phyloP scores from a whole-genome alignment of 2,113 vertebrate species.

The Muscicapa adusta region DNA sequence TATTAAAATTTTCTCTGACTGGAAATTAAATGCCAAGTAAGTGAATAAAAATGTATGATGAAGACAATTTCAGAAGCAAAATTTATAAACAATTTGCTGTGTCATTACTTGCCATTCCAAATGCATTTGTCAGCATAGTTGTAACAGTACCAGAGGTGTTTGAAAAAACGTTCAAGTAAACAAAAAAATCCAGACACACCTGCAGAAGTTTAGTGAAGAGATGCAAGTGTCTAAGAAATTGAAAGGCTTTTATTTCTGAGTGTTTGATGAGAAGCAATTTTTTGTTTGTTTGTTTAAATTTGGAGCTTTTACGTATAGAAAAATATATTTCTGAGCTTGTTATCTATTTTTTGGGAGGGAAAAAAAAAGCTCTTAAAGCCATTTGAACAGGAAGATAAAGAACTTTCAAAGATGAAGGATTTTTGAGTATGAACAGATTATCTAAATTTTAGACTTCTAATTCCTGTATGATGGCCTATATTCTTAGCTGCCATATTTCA shows the following conservation, averaged over 20 bases:
- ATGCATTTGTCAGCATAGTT: not conserved
- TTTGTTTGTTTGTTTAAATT: not conserved
- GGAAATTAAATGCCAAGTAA: not conserved
- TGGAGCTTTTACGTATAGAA: not conserved
- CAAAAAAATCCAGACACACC: not conserved
- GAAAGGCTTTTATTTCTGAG: not conserved
- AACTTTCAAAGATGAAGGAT: not conserved
- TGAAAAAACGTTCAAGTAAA: not conserved
- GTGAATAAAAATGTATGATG: not conserved
- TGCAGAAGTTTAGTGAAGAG: not conserved
- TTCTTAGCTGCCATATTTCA: not conserved
- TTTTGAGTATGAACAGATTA: not conserved
- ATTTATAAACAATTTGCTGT: not conserved
- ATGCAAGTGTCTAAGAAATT: not conserved
- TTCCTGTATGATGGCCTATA: not conserved
- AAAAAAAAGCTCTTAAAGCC: not conserved
- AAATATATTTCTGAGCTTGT: not conserved
- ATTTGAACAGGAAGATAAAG: not conserved
- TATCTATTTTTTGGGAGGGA: not conserved
- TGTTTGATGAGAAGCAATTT: not conserved
- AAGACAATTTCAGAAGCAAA: not conserved
- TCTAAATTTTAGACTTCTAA: not conserved
- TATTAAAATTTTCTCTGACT: not conserved
- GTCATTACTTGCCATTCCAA: not conserved
- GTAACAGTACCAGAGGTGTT: not conserved